Evolutionary conservation across 2,797 vertebrate species (phyloP).

Genomic region (Anabacerthia variegaticeps): DNA sequence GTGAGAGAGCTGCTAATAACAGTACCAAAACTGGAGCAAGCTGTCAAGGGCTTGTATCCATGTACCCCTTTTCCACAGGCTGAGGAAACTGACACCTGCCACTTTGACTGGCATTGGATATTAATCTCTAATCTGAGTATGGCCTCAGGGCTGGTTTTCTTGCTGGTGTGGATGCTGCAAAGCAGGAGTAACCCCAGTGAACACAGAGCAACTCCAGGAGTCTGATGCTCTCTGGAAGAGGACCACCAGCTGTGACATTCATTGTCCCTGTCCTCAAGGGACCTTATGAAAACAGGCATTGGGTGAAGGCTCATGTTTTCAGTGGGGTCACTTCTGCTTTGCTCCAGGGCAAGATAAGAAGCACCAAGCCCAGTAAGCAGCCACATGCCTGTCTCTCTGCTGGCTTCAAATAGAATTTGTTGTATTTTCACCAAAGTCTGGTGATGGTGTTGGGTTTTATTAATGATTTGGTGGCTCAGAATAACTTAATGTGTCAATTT

Average conservation of each 20-base stretch:
- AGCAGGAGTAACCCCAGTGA: background rate
- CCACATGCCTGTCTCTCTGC: background rate
- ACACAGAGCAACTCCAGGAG: background rate
- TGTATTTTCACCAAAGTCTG: background rate
- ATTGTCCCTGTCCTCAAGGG: background rate
- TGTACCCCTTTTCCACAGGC: slow-evolving; percentile 2
- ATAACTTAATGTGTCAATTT: background rate
- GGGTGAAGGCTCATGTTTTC: background rate
- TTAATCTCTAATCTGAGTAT: background rate
- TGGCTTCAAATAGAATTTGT: background rate
- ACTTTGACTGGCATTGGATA: background rate
- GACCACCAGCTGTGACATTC: fast-evolving
- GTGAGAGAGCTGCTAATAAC: background rate
- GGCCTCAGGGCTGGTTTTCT: background rate
- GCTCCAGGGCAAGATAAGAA: background rate
- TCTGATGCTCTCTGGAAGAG: background rate
- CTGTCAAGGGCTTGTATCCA: background rate
- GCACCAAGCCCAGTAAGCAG: background rate
- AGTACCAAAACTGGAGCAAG: background rate
- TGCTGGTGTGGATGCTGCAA: background rate
- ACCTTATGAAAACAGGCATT: background rate
- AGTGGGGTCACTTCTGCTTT: slow-evolving; percentile 10
- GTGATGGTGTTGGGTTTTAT: background rate
- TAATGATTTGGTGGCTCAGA: background rate
- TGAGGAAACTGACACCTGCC: background rate